These are phyloP conservation scores for Atta cephalotes DNA, from an alignment of 1,140 invertebrate genomes.

Conservation along the genomic window DNA sequence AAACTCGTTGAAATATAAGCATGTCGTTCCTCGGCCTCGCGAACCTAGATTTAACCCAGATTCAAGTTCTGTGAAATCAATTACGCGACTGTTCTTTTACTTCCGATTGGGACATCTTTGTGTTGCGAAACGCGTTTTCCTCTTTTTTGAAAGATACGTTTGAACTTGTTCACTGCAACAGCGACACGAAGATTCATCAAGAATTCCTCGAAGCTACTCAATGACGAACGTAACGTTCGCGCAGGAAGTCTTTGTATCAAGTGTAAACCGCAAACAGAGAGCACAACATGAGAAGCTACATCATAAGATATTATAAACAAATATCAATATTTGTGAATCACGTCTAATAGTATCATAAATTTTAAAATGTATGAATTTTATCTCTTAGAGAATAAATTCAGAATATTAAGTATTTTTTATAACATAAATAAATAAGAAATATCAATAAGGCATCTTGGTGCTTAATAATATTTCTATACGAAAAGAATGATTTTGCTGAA, in stretches of 20 bases:
- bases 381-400: not conserved
- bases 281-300: not conserved
- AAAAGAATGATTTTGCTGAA: no score
- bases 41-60: slow-evolving; percentile 43
- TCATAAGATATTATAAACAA: not conserved
- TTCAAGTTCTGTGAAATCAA: slow-evolving; percentile 47
- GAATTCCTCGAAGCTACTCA: slow-evolving; percentile 30
- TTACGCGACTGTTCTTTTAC: slow-evolving; percentile 36
- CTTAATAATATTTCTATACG: no score
- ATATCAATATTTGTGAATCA: not conserved
- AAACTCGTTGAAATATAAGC: slow-evolving; percentile 20
- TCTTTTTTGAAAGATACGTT: slow-evolving; percentile 24
- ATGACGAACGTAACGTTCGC: slow-evolving; percentile 46
- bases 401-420: not conserved
- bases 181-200: slow-evolving; percentile 21
- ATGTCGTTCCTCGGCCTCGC: not conserved
- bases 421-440: no score
- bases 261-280: slow-evolving; percentile 12
- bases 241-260: slow-evolving; percentile 17
- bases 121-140: slow-evolving; percentile 32
- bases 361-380: not conserved
- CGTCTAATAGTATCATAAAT: not conserved
- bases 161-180: slow-evolving; percentile 1
- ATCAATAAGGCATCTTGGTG: no score
- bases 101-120: slow-evolving; percentile 43